Percentiles rank a stretch among this genome's conserved stretches.
phyloP scores from a whole-genome alignment of 2,113 vertebrate genomes.

The Cygnus atratus region DNA sequence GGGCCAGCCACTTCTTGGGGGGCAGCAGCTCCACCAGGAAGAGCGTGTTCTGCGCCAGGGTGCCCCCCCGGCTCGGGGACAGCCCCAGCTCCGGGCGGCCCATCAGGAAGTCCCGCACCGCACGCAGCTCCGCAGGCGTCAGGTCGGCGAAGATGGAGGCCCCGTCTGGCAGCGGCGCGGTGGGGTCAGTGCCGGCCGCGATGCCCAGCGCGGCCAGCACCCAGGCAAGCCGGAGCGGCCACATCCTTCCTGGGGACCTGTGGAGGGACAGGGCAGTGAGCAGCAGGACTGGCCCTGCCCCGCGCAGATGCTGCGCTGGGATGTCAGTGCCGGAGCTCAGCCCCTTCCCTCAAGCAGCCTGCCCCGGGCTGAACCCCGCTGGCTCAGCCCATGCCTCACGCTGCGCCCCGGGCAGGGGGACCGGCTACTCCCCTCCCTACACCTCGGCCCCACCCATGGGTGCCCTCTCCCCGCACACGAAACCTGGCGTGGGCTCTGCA shows the following conservation, averaged over 20 bases:
- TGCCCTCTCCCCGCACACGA: no score
- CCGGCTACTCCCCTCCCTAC: no score
- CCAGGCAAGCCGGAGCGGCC: background rate
- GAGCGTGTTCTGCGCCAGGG: conserved; percentile 84
- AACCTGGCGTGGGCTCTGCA: no score
- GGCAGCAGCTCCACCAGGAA: conserved; percentile 88
- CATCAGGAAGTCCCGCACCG: conserved; percentile 79
- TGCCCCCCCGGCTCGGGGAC: background rate
- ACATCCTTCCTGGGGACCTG: background rate
- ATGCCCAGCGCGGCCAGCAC: background rate
- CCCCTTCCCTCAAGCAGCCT: no score
- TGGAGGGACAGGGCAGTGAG: rapidly evolving
- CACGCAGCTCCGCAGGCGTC: conserved; percentile 75
- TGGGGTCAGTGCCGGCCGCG: rapidly evolving
- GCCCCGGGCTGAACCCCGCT: no score
- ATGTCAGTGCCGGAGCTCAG: no score
- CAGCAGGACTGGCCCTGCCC: no score
- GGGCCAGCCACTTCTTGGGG: conserved; percentile 81
- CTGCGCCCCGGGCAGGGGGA: no score
- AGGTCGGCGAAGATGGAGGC: conserved; percentile 87
- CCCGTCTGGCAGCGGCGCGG: rapidly evolving
- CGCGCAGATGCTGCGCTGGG: no score
- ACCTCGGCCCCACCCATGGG: no score
- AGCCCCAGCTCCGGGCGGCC: conserved; percentile 77
- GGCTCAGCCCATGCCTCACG: no score